Evolutionary conservation across 2,797 vertebrate species (phyloP), one percentile per base, ranked within the genome.

Genomic region (Hippoglossus hippoglossus): DNA sequence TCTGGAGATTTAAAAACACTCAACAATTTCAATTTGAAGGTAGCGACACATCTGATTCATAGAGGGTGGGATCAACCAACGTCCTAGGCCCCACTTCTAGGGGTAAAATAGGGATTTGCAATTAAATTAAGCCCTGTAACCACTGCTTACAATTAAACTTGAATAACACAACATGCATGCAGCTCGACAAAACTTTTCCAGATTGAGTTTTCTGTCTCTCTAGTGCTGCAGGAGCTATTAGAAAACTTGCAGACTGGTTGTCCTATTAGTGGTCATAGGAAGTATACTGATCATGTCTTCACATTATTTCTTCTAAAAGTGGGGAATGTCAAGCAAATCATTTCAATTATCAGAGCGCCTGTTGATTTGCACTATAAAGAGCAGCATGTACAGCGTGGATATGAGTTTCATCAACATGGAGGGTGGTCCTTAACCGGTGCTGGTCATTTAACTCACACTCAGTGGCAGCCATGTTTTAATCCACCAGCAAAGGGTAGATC

Each of bases 311-410:
- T 83, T 66, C 70, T 75, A 71, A 83, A 73, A 84, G 77, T 68
- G 49, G 75, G 90, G 65, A 77, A 75, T 86, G 79, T 84, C 83
- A 84, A 87, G 82, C 82, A 91, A 90, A 91, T 90, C 79, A 89
- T 90, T 87, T 88, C 81, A 87, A 86, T 91, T 84, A 89, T 82
- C 62, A 28, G 75, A 71, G 64, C 1, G 77, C 49, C 71, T 72
- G 74, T 82, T 73, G 83, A 88, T 89, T 90, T 88, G 87, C 81
- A 91, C 86, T 87, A 81, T 87, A 83, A 87, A 91, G 89, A 88
- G 79, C 75, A 84, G 74, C 77, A 52, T 77, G 74, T 69, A 52
- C 64, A 76, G 74, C 41, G 0, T 58, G 71, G 64, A 62, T 71
- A 77, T 55, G 81, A 83, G 79, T 86, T 87, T 85, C 83, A 87